These are phyloP conservation scores for Mamestra brassicae DNA, from an alignment of 2,888 invertebrate genomes.

Conservation along the genomic window DNA sequence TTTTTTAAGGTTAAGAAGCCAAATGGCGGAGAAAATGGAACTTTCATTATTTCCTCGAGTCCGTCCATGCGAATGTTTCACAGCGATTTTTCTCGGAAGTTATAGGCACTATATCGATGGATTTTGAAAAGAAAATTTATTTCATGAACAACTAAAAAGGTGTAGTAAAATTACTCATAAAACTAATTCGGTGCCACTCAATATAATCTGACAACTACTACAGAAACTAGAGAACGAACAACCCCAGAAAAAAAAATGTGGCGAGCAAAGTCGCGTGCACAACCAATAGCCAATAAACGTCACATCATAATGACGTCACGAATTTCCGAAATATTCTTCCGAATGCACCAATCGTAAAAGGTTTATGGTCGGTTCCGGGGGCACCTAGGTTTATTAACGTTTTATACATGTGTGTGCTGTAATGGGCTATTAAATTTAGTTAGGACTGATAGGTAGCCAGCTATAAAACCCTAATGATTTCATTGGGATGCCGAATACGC, in stretches of 20 bases:
- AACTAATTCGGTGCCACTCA: background rate
- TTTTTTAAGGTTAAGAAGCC: too few species aligned
- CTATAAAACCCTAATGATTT: conserved; percentile 68
- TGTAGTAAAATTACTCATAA: background rate
- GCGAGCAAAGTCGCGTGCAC: conserved; percentile 46
- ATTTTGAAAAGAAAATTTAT: background rate
- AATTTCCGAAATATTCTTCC: conserved; percentile 86
- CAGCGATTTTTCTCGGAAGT: background rate
- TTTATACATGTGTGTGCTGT: conserved; percentile 70
- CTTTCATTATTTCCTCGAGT: background rate
- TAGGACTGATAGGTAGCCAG: conserved; percentile 64
- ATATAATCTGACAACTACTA: too few species aligned
- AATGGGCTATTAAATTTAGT: conserved; percentile 72
- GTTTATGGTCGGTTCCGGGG: conserved; percentile 81
- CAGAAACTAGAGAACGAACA: too few species aligned
- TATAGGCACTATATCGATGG: too few species aligned
- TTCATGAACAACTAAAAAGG: background rate
- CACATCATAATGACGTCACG: conserved; percentile 81
- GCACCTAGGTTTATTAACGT: conserved; percentile 83
- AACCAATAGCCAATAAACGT: conserved; percentile 74
- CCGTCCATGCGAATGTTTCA: background rate
- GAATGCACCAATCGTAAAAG: conserved; percentile 87
- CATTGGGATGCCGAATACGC: conserved; percentile 57
- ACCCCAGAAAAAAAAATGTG: background rate
- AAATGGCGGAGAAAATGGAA: too few species aligned